Base-by-base conservation (phyloP, 2,888 invertebrate species). In the Pterobdella sp. region DNA sequence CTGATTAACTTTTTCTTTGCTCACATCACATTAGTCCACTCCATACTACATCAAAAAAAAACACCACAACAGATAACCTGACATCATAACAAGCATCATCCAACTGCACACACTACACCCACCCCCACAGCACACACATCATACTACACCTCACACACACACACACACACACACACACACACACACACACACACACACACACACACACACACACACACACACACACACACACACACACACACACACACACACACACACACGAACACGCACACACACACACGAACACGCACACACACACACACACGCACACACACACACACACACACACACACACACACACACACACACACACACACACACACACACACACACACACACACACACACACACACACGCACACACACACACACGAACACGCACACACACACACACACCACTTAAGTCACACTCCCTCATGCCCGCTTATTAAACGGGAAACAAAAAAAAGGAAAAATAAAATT, bases 251-350 rank as follows among this genome's bases (percentile, higher is more conserved):
- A 56, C 60, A 56, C 7, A 56, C 60, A 56, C 60, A 56, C 60
- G 3, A 4, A 56, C 7, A 56, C 7, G 26, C 60, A 56, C 60
- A 56, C 7, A 56, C 60, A 56, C 60, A 56, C 60, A 56, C n/a
- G 26, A 4, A 56, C 7, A 56, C 4, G 26, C 60, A 56, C 7
- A 56, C 60, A 56, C 60, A 56, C 60, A 56, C n/a, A 56, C 7
- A 56, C 7, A 56, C 60, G 26, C 60, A 56, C 7, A 56, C 60
- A 56, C 60, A 56, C 60, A 56, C 60, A 56, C 60, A 56, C n/a
- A n/a, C 60, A 42, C 42, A 42, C 42, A 42, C 7, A 42, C 42
- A 42, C 42, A 42, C 18, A 42, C 7, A 42, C 42, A 42, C 42
- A 42, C 42, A 7, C 7, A 7, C 42, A 18, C 42, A 7, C 7